Evolutionary conservation across 2,888 invertebrate genomes (phyloP).

Genomic region (Merodon equestris): DNA sequence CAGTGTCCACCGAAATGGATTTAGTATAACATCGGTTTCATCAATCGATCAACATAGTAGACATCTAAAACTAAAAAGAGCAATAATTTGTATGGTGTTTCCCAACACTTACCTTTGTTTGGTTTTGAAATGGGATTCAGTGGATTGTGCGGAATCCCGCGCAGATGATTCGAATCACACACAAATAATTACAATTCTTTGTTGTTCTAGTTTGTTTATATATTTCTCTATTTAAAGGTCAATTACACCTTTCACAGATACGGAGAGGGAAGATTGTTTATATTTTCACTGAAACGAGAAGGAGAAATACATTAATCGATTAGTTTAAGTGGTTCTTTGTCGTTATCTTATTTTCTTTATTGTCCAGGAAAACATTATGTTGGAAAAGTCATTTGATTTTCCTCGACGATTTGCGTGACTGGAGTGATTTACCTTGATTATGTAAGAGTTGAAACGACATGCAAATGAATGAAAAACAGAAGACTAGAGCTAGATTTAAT

Average conservation of each 20-base stretch:
- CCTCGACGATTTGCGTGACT: constrained; percentile 39
- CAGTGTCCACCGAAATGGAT: too few relatives aligned
- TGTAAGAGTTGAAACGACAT: too few relatives aligned
- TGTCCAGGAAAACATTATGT: not conserved
- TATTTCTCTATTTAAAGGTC: constrained; percentile 7
- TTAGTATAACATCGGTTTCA: too few relatives aligned
- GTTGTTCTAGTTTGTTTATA: constrained; percentile 20
- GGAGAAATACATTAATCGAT: constrained; percentile 2
- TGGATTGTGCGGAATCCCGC: constrained; percentile 54
- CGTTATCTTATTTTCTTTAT: not conserved
- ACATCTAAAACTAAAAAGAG: too few relatives aligned
- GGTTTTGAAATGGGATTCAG: constrained; percentile 53
- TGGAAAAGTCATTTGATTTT: too few relatives aligned
- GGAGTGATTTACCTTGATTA: constrained; percentile 37
- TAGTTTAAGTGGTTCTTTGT: not conserved
- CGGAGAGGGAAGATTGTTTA: constrained; percentile 54
- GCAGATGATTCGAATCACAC: constrained; percentile 33
- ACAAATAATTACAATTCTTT: constrained; percentile 40
- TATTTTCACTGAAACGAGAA: constrained; percentile 49
- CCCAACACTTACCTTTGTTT: constrained; percentile 49
- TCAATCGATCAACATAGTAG: too few relatives aligned
- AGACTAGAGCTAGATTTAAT: constrained; percentile 33
- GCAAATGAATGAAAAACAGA: constrained; percentile 7
- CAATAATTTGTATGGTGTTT: too few relatives aligned
- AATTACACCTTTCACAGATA: constrained; percentile 59